phyloP scores from a whole-genome alignment of 2,113 vertebrate species.

The Gymnogyps californianus region DNA sequence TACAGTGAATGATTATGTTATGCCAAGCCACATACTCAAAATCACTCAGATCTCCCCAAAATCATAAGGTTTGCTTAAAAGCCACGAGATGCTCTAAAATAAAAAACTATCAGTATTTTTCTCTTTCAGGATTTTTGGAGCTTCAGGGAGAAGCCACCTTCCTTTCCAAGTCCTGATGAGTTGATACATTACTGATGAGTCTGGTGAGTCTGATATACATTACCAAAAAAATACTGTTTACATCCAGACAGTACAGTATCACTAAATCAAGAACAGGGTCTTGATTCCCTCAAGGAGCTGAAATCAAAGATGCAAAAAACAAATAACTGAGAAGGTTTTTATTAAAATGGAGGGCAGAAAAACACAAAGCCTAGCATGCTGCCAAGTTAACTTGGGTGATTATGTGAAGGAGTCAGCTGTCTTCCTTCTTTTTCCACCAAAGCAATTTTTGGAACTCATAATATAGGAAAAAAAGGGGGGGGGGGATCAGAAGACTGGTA shows the following conservation, averaged over 20 bases:
- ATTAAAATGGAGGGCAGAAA: background rate
- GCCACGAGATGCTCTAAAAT: background rate
- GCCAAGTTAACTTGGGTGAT: background rate
- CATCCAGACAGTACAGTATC: background rate
- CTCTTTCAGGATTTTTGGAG: background rate
- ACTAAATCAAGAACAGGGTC: background rate
- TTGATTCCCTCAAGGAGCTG: background rate
- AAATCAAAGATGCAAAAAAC: conserved; percentile 19
- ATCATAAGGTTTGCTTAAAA: background rate
- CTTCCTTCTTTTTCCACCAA: background rate
- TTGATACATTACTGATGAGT: background rate
- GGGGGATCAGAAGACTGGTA: background rate
- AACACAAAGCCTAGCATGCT: background rate
- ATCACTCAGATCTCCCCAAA: background rate
- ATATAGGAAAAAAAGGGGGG: background rate
- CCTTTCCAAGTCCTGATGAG: background rate
- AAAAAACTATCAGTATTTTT: background rate
- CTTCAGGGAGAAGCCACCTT: background rate
- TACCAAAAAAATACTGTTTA: background rate
- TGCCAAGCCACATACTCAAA: background rate
- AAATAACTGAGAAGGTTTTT: background rate
- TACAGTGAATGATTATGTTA: background rate
- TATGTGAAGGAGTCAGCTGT: background rate
- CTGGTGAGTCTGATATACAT: background rate
- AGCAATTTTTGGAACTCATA: background rate